Percentiles rank a stretch among this genome's conserved stretches.
Evolutionary conservation across 2,888 invertebrate genomes (phyloP).

Genomic region (Didymodactylos carnosus): DNA sequence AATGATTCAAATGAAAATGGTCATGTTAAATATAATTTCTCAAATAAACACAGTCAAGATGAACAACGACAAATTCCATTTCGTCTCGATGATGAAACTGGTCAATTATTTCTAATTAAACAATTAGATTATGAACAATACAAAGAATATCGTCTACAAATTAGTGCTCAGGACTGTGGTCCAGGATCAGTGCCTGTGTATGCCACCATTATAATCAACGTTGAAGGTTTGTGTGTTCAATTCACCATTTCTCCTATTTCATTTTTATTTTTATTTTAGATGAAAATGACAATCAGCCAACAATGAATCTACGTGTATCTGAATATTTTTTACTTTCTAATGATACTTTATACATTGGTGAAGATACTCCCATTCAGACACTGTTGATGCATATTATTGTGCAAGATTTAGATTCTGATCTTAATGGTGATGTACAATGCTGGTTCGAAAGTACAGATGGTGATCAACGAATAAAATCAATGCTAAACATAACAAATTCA

Average conservation of each 20-base stretch:
- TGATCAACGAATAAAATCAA: no score
- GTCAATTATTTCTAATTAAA: not conserved
- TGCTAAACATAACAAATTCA: not conserved
- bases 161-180: not conserved
- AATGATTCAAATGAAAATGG: not conserved
- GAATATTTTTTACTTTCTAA: not conserved
- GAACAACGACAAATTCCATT: not conserved
- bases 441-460: not conserved
- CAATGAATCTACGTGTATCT: not conserved
- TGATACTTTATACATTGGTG: not conserved
- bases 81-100: not conserved
- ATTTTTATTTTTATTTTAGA: no score
- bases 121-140: not conserved
- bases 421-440: not conserved
- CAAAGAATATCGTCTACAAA: not conserved
- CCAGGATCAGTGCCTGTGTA: not conserved
- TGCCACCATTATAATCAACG: not conserved
- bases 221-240: no score
- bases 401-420: not conserved
- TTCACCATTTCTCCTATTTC: no score
- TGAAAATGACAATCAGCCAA: not conserved
- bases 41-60: not conserved
- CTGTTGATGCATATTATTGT: not conserved
- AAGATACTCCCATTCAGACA: not conserved
- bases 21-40: not conserved